Evolutionary conservation across 2,113 vertebrate species (phyloP).

Genomic region (Odontophorus gujanensis): DNA sequence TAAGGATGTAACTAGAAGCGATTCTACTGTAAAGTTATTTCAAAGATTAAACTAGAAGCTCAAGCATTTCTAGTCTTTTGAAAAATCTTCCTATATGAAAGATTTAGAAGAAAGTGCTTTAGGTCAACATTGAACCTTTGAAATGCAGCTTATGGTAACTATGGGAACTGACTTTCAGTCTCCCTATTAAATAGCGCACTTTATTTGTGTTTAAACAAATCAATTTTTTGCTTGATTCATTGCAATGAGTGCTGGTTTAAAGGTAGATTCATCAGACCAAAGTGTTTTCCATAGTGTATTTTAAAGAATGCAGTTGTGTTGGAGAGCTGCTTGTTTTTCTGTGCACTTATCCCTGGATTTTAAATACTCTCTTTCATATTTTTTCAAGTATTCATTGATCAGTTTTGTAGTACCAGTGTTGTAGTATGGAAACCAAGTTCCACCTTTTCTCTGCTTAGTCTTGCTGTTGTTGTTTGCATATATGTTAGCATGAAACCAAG

Average conservation of each 20-base stretch:
- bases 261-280: background rate
- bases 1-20: background rate
- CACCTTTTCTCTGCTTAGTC: background rate
- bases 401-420: background rate
- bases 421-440: background rate
- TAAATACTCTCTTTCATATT: background rate
- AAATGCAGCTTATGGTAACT: slow-evolving; percentile 1
- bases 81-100: background rate
- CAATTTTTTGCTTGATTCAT: background rate
- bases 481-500: background rate
- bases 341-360: background rate
- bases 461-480: background rate
- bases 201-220: background rate
- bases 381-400: background rate
- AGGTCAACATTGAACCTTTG: slow-evolving; percentile 1
- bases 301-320: background rate
- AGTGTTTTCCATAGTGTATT: background rate
- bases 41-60: background rate
- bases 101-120: background rate
- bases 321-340: background rate
- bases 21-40: background rate
- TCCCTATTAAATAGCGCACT: background rate
- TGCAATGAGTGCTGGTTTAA: background rate
- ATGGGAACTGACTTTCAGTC: slow-evolving; percentile 7
- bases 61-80: background rate